These are phyloP conservation scores for Heliconius hewitsoni DNA, from an alignment of 1,140 invertebrate species.

Conservation along the genomic window DNA sequence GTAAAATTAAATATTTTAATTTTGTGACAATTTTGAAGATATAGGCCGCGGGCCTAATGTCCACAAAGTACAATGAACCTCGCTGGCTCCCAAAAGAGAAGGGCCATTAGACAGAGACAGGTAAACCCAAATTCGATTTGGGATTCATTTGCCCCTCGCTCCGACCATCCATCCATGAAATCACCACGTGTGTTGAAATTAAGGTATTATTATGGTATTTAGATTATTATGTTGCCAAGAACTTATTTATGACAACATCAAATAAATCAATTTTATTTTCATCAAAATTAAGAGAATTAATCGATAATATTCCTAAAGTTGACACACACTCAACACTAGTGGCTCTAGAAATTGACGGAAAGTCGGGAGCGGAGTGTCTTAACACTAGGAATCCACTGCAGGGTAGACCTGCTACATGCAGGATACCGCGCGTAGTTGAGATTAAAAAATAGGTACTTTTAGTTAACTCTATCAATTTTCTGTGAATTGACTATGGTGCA, in stretches of 20 bases:
- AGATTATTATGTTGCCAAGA: not conserved
- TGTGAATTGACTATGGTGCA: not conserved
- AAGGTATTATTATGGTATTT: not conserved
- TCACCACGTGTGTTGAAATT: conserved; percentile 4
- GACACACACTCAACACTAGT: too few relatives aligned
- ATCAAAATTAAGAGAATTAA: too few relatives aligned
- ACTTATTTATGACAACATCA: too few relatives aligned
- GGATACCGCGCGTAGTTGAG: too few relatives aligned
- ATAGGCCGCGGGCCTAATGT: conserved; percentile 38
- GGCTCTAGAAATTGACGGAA: too few relatives aligned
- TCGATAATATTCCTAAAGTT: too few relatives aligned
- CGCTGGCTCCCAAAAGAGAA: conserved; percentile 59
- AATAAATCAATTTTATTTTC: too few relatives aligned
- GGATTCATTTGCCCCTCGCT: conserved; percentile 50
- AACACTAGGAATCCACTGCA: too few relatives aligned
- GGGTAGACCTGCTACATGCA: too few relatives aligned
- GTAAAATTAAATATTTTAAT: conserved; percentile 4
- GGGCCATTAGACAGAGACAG: conserved; percentile 68
- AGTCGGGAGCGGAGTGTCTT: too few relatives aligned
- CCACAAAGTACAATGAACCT: conserved; percentile 66
- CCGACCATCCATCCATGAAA: not conserved
- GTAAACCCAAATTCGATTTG: conserved; percentile 69
- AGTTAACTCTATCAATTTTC: not conserved
- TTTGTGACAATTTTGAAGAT: not conserved
- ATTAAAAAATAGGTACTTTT: too few relatives aligned